A percentile compares a stretch with the other conserved stretches of the same genome.
Evolutionary conservation across 1,140 invertebrate species (phyloP).

Genomic region (Zaprionus vittiger): DNA sequence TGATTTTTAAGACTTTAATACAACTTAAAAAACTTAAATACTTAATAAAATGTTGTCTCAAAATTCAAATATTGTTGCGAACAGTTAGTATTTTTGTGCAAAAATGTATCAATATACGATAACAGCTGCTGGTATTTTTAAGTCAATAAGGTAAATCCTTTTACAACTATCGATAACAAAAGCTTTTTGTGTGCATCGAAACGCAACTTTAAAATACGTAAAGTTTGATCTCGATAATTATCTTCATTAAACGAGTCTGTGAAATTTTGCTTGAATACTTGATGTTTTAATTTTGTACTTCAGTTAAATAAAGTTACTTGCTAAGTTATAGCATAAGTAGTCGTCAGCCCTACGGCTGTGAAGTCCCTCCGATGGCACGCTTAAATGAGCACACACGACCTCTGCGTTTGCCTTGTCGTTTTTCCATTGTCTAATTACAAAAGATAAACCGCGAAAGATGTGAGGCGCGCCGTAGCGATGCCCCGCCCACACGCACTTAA

Average conservation of each 20-base stretch:
- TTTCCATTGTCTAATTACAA: conserved; percentile 66
- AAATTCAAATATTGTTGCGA: no score
- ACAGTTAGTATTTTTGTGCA: neutral
- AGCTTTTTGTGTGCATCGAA: neutral
- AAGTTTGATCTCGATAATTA: no score
- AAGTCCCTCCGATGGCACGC: neutral
- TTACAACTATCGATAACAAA: neutral
- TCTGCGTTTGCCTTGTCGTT: conserved; percentile 9
- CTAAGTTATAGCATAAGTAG: neutral
- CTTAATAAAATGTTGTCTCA: no score
- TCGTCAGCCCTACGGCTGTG: neutral
- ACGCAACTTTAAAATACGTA: no score
- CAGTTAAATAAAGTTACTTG: neutral
- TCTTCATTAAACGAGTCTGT: neutral
- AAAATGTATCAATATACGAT: neutral
- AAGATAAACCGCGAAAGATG: conserved; percentile 65
- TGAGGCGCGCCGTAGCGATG: conserved; percentile 35
- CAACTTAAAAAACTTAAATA: no score
- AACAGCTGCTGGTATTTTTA: neutral
- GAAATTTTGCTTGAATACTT: neutral
- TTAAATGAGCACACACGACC: conserved; percentile 25
- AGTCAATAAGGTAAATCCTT: neutral
- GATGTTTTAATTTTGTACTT: no score
- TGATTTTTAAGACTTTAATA: no score
- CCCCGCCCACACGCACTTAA: conserved; percentile 47